Percentiles rank a stretch among this genome's conserved stretches.
Evolutionary conservation across 2,888 invertebrate genomes (phyloP).

Genomic region (Melanotus villosus): DNA sequence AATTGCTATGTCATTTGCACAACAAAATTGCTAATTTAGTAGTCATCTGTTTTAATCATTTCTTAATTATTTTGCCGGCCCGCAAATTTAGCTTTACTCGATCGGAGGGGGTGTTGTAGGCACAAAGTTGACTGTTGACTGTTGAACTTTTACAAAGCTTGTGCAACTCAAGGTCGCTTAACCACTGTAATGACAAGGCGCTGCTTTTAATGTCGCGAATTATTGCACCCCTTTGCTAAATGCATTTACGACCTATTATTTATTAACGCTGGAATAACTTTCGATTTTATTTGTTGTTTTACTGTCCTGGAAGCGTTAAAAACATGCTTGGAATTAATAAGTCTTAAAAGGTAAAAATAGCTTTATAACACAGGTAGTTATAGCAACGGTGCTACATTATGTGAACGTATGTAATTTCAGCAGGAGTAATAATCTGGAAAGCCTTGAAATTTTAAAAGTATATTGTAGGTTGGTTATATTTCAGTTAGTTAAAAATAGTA

Average conservation of each 20-base stretch:
- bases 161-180: slow-evolving; percentile 10
- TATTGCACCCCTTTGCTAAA: slow-evolving; percentile 16
- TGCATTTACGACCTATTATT: slow-evolving; percentile 11
- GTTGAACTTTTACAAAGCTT: slow-evolving; percentile 21
- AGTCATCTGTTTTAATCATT: slow-evolving; percentile 35
- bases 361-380: no score
- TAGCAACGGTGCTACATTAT: no score
- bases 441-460: no score
- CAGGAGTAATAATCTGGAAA: no score
- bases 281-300: not conserved
- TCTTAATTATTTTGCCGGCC: slow-evolving; percentile 30
- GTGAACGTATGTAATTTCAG: no score
- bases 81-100: slow-evolving; percentile 22
- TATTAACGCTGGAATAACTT: slow-evolving; percentile 9
- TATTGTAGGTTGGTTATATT: no score
- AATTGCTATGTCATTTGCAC: slow-evolving; percentile 42
- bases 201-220: slow-evolving; percentile 11
- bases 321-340: not conserved
- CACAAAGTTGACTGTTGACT: not conserved
- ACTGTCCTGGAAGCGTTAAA: not conserved
- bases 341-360: not conserved
- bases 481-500: no score
- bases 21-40: slow-evolving; percentile 37
- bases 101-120: slow-evolving; percentile 16
- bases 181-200: slow-evolving; percentile 7